Evolutionary conservation across 1,140 invertebrate genomes (phyloP).

Genomic region (Anadara kagoshimensis): DNA sequence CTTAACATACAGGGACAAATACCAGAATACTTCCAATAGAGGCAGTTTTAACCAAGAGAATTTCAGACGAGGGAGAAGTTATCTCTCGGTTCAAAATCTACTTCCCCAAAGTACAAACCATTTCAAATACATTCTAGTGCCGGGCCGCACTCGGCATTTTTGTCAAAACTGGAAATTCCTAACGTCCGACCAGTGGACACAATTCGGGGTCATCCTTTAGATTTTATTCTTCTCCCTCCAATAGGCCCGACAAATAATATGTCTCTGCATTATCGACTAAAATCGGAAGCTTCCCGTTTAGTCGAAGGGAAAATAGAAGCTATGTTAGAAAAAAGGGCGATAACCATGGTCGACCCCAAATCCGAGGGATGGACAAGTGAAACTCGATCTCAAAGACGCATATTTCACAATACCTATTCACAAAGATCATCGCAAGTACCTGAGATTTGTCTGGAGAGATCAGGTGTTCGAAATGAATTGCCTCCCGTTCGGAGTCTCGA

Average conservation of each 20-base stretch:
- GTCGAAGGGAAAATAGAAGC: constrained; percentile 24
- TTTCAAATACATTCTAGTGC: background rate
- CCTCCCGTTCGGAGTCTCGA: constrained; percentile 31
- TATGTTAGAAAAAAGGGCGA: constrained; percentile 24
- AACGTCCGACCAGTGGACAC: constrained; percentile 20
- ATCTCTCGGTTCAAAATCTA: too few relatives aligned
- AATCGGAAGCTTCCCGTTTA: background rate
- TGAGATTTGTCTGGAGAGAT: too few relatives aligned
- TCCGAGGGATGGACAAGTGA: constrained; percentile 3
- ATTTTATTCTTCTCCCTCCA: background rate
- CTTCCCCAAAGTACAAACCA: too few relatives aligned
- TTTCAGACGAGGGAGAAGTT: too few relatives aligned
- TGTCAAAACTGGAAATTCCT: constrained; percentile 12
- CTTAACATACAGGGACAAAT: too few relatives aligned
- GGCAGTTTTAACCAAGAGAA: too few relatives aligned
- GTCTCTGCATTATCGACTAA: background rate
- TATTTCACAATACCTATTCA: too few relatives aligned
- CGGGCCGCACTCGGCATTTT: background rate
- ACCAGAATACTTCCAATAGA: too few relatives aligned
- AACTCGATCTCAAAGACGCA: too few relatives aligned
- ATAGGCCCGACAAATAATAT: background rate
- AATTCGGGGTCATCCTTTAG: constrained; percentile 14
- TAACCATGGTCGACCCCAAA: background rate
- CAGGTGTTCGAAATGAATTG: constrained; percentile 22
- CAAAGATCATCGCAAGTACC: too few relatives aligned